Evolutionary conservation across 2,888 invertebrate species (phyloP).

Genomic region (Timandra comae): DNA sequence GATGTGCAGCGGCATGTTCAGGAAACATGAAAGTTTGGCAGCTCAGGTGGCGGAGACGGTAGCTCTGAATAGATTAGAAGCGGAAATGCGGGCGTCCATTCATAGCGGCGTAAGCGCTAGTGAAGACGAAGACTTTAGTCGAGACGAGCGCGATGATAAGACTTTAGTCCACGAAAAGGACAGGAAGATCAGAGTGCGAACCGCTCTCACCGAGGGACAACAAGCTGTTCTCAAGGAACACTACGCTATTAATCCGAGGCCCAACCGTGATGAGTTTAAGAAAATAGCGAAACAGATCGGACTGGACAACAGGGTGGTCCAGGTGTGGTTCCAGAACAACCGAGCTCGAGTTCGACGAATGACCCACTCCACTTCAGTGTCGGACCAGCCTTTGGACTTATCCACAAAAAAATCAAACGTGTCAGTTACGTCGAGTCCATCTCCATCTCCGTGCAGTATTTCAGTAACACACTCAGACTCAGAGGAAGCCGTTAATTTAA

Average conservation of each 20-base stretch:
- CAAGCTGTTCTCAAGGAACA: slow-evolving; percentile 91
- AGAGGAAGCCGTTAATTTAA: slow-evolving; percentile 87
- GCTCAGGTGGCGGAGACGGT: slow-evolving; percentile 84
- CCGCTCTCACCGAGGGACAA: slow-evolving; percentile 96
- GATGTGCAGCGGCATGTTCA: slow-evolving; percentile 73
- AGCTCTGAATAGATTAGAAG: slow-evolving; percentile 71
- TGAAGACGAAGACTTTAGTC: slow-evolving; percentile 78
- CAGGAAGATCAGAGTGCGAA: slow-evolving; percentile 92
- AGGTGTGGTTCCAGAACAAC: slow-evolving; percentile 98
- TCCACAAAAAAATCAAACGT: slow-evolving; percentile 85
- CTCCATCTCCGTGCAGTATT: slow-evolving; percentile 80
- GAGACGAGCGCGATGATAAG: slow-evolving; percentile 71
- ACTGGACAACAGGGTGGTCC: slow-evolving; percentile 86
- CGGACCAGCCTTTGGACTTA: slow-evolving; percentile 92
- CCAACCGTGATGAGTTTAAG: slow-evolving; percentile 94
- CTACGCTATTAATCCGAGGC: slow-evolving; percentile 93
- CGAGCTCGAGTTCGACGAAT: slow-evolving; percentile 90
- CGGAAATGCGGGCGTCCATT: slow-evolving; percentile 66
- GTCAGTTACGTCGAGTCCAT: slow-evolving; percentile 76
- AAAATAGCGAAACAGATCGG: slow-evolving; percentile 88
- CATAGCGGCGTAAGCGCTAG: slow-evolving; percentile 76
- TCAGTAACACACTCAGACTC: slow-evolving; percentile 80
- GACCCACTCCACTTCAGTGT: slow-evolving; percentile 53
- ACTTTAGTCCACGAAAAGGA: slow-evolving; percentile 79
- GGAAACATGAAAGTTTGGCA: slow-evolving; percentile 84